These are phyloP conservation scores for Habropoda laboriosa DNA, from an alignment of 1,140 invertebrate genomes.

Conservation along the genomic window DNA sequence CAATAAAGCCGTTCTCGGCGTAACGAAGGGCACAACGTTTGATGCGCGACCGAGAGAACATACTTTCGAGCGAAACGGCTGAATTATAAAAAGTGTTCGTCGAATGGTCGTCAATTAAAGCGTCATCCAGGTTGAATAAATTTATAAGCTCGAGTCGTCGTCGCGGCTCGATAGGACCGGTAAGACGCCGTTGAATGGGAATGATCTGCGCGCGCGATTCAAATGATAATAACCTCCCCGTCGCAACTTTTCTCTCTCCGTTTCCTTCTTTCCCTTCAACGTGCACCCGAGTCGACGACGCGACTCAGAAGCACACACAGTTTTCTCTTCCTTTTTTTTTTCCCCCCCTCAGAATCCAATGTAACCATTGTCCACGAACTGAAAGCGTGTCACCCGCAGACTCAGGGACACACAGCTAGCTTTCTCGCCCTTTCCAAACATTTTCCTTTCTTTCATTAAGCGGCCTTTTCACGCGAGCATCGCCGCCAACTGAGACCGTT, in stretches of 20 bases:
- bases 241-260: background rate
- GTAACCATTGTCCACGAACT: constrained; percentile 33
- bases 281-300: no score
- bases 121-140: constrained; percentile 29
- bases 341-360: background rate
- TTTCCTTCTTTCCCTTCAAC: background rate
- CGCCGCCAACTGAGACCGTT: constrained; percentile 31
- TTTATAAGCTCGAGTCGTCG: constrained; percentile 21
- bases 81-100: constrained; percentile 26
- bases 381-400: constrained; percentile 36
- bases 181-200: constrained; percentile 18
- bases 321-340: background rate
- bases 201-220: constrained; percentile 30
- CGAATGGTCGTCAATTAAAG: constrained; percentile 44
- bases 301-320: no score
- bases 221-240: constrained; percentile 27
- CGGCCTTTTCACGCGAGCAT: constrained; percentile 50
- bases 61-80: background rate
- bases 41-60: background rate
- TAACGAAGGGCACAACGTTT: background rate
- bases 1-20: background rate
- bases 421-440: constrained; percentile 55
- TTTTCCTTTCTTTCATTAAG: constrained; percentile 65
- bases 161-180: constrained; percentile 12
- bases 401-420: background rate